Conservation (phyloP, 2,797 vertebrate genomes). For the Labroides dimidiatus region DNA sequence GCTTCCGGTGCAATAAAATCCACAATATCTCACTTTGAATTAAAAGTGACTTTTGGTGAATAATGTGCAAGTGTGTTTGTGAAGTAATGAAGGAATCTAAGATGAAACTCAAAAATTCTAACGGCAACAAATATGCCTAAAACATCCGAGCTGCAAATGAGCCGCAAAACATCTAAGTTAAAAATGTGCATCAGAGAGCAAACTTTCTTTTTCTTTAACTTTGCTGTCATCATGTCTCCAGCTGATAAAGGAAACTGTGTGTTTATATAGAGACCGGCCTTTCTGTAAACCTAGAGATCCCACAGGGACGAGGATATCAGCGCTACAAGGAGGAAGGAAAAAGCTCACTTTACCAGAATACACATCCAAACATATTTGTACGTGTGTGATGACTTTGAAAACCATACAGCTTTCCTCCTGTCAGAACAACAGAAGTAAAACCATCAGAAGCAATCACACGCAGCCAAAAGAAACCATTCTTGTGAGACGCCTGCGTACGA, state of each 20-base stretch:
- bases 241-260: slow-evolving; percentile 77
- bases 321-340: slow-evolving; percentile 63
- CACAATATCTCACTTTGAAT: slow-evolving; percentile 49
- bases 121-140: slow-evolving; percentile 12
- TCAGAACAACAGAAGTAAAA: slow-evolving; percentile 43
- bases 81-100: not conserved
- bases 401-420: slow-evolving; percentile 13
- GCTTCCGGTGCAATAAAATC: slow-evolving; percentile 60
- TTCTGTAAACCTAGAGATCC: slow-evolving; percentile 74
- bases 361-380: slow-evolving; percentile 56
- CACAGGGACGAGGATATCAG: slow-evolving; percentile 67
- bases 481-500: slow-evolving; percentile 47
- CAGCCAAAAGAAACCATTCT: slow-evolving; percentile 40
- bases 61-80: slow-evolving; percentile 74
- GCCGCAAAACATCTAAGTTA: slow-evolving; percentile 17
- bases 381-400: slow-evolving; percentile 47
- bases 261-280: slow-evolving; percentile 72
- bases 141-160: slow-evolving; percentile 23
- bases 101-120: too few species aligned
- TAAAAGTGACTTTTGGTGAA: slow-evolving; percentile 79
- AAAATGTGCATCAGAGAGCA: slow-evolving; percentile 20
- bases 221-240: slow-evolving; percentile 67
- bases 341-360: slow-evolving; percentile 72
- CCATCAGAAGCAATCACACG: slow-evolving; percentile 66
- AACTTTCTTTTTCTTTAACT: slow-evolving; percentile 41